These are phyloP conservation scores for Emmelina monodactyla DNA, from an alignment of 2,888 invertebrate species.

Conservation along the genomic window DNA sequence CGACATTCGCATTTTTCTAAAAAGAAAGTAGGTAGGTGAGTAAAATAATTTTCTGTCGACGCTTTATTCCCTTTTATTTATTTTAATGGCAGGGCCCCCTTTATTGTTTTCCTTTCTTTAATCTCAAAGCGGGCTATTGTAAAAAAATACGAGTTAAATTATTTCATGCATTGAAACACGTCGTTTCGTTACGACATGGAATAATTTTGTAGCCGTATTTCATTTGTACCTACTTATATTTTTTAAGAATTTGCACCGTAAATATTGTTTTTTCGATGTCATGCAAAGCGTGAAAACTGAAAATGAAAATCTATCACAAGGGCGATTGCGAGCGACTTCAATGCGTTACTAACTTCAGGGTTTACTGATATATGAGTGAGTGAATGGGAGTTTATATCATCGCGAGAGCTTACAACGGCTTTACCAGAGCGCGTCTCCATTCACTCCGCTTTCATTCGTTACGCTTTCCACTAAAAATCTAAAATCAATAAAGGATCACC, in stretches of 20 bases:
- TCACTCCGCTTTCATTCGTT: constrained; percentile 60
- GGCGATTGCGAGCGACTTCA: no score
- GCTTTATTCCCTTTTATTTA: constrained; percentile 65
- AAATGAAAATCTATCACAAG: no score
- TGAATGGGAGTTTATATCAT: constrained; percentile 62
- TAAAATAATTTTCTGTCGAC: constrained; percentile 63
- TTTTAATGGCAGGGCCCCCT: constrained; percentile 62
- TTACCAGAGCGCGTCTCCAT: constrained; percentile 58
- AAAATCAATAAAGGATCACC: constrained; percentile 66
- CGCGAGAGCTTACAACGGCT: constrained; percentile 55
- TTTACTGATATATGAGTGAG: constrained; percentile 39
- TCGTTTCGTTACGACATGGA: no score
- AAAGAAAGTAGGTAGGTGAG: constrained; percentile 65
- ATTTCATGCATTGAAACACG: no score
- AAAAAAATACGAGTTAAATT: no score
- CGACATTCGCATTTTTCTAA: constrained; percentile 66
- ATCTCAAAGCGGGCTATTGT: no score
- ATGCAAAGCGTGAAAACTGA: no score
- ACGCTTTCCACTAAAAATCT: constrained; percentile 63
- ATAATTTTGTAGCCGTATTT: no score
- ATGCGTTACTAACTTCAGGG: constrained; percentile 38
- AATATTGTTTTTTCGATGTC: no score
- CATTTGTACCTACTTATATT: no score
- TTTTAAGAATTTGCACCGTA: no score
- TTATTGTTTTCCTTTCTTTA: constrained; percentile 44